Evolutionary conservation across 1,140 invertebrate genomes (phyloP).

Genomic region (Drosophila kanapiae): DNA sequence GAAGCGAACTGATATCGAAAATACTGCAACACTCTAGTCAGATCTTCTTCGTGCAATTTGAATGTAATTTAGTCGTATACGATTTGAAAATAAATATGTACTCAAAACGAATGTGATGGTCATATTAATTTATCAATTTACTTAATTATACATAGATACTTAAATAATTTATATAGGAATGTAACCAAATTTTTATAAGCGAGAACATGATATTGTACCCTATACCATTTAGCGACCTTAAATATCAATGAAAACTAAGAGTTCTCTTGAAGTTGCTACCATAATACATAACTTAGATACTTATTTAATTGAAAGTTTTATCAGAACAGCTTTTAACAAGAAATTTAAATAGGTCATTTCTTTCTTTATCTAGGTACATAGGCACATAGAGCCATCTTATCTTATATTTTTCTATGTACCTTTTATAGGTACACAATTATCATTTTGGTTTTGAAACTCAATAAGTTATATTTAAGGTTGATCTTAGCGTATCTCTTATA

Average conservation of each 20-base stretch:
- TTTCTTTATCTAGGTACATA: too few species aligned
- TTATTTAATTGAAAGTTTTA: not conserved
- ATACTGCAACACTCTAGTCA: not conserved
- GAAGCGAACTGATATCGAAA: conserved; percentile 11
- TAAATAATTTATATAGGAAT: not conserved
- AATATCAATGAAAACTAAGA: too few species aligned
- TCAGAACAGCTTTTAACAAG: not conserved
- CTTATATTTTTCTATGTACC: not conserved
- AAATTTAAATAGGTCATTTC: not conserved
- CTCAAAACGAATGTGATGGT: not conserved
- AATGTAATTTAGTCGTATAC: not conserved
- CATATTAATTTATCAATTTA: not conserved
- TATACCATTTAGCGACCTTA: too few species aligned
- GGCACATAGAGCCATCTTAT: too few species aligned
- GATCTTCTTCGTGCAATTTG: conserved; percentile 29
- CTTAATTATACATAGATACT: not conserved
- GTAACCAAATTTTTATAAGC: too few species aligned
- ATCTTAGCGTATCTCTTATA: not conserved
- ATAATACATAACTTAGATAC: too few species aligned
- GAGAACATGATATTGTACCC: too few species aligned
- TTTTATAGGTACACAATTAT: not conserved
- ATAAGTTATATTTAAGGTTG: not conserved
- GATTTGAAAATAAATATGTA: not conserved
- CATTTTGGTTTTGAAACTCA: not conserved
- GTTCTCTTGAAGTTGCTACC: too few species aligned